Evolutionary conservation across 92 coral and sea anemone species (phyloP).

Genomic region (Porites evermanni): DNA sequence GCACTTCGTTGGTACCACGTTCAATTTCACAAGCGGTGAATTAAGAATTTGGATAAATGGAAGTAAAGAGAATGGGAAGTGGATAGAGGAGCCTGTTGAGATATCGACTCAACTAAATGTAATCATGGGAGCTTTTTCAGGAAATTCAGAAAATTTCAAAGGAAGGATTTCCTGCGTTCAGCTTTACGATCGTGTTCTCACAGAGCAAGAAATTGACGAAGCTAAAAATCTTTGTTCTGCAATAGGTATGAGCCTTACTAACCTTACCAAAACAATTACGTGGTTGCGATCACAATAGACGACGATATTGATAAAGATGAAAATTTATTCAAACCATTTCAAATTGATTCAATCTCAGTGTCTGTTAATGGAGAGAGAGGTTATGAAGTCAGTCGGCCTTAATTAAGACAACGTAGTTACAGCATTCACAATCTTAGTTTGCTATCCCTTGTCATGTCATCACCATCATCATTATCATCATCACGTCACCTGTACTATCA

Average conservation of each 20-base stretch:
- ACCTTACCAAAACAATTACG: no score
- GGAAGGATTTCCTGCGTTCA: conserved; percentile 52
- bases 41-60: conserved; percentile 47
- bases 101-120: conserved; percentile 1
- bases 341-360: no score
- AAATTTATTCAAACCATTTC: no score
- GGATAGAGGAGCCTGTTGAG: neutral
- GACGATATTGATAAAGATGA: no score
- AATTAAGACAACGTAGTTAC: no score
- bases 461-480: neutral
- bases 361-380: no score
- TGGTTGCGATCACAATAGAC: no score
- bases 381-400: no score
- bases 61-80: neutral
- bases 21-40: conserved; percentile 31
- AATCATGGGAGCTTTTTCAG: neutral
- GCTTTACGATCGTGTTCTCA: conserved; percentile 38
- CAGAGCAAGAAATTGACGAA: conserved; percentile 18
- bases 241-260: neutral
- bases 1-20: conserved; percentile 43
- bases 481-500: no score
- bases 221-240: neutral
- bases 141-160: neutral
- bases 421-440: no score
- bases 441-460: neutral